These are phyloP conservation scores for Dicyrtoma fusca DNA, from an alignment of 2,888 invertebrate species.

Conservation along the genomic window DNA sequence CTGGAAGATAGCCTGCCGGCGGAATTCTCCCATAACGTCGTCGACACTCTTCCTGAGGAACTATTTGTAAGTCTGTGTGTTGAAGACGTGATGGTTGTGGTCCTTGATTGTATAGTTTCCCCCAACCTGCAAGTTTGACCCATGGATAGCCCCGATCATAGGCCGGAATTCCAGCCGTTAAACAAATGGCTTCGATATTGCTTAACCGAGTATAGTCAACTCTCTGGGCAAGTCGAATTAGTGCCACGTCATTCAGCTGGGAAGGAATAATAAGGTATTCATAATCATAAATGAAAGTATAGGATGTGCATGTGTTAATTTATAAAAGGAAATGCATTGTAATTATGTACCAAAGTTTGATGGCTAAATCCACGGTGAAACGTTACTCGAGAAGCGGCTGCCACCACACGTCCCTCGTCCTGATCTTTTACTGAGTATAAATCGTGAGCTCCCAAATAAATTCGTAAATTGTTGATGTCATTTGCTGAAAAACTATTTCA, in stretches of 20 bases:
- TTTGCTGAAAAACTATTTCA: background rate
- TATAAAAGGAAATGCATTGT: background rate
- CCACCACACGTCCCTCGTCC: conserved; percentile 20
- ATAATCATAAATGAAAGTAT: too few species aligned
- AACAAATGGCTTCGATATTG: conserved; percentile 13
- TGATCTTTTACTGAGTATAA: conserved; percentile 37
- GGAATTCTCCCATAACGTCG: conserved; percentile 15
- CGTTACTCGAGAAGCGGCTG: background rate
- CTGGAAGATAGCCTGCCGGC: conserved; percentile 17
- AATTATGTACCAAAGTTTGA: conserved; percentile 40
- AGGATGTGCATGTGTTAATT: conserved; percentile 3
- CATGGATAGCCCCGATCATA: conserved; percentile 16
- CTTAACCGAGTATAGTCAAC: background rate
- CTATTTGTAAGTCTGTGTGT: background rate
- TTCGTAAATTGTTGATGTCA: conserved; percentile 40
- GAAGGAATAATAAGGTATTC: conserved; percentile 14
- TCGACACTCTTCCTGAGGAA: conserved; percentile 22
- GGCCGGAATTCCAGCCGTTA: conserved; percentile 15
- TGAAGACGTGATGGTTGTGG: conserved; percentile 14
- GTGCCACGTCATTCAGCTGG: conserved; percentile 49
- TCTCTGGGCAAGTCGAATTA: conserved; percentile 21
- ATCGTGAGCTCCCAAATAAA: conserved; percentile 46
- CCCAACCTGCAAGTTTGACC: conserved; percentile 22
- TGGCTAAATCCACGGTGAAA: conserved; percentile 49
- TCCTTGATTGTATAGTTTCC: conserved; percentile 2